phyloP scores from a whole-genome alignment of 2,113 vertebrate species.

The Raja brachyura region DNA sequence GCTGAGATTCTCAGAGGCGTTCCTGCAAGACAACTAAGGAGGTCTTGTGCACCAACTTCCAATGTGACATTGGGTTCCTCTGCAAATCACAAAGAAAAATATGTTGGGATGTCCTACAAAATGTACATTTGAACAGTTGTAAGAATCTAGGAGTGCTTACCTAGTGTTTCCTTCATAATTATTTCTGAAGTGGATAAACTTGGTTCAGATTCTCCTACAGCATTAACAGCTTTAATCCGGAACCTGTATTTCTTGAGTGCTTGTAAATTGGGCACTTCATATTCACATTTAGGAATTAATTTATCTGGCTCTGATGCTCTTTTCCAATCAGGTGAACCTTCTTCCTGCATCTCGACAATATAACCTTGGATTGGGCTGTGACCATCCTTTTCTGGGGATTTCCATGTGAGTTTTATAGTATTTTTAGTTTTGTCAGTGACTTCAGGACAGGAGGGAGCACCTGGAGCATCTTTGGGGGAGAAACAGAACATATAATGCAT shows the following conservation, averaged over 20 bases:
- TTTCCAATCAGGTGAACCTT: conserved; percentile 85
- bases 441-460: conserved; percentile 70
- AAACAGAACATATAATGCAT: not conserved
- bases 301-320: conserved; percentile 81
- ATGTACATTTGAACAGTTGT: not conserved
- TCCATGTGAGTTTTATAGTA: conserved; percentile 80
- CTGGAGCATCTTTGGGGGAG: conserved; percentile 67
- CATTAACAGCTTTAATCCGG: conserved; percentile 87
- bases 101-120: not conserved
- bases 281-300: conserved; percentile 73
- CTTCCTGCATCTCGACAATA: conserved; percentile 91
- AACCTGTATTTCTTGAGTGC: conserved; percentile 89
- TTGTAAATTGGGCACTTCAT: conserved; percentile 78
- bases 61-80: conserved; percentile 78
- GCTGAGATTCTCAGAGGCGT: conserved; percentile 77
- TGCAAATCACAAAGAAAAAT: conserved; percentile 51
- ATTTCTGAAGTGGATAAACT: conserved; percentile 76
- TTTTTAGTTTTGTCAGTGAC: conserved; percentile 87
- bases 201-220: conserved; percentile 87
- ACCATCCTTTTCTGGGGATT: conserved; percentile 82
- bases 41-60: conserved; percentile 71
- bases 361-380: conserved; percentile 92
- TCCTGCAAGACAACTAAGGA: conserved; percentile 74
- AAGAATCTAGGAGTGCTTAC: conserved; percentile 54
- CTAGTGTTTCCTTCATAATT: conserved; percentile 76